Conservation (phyloP, 2,888 invertebrate genomes). For the Hypercompe scribonia region DNA sequence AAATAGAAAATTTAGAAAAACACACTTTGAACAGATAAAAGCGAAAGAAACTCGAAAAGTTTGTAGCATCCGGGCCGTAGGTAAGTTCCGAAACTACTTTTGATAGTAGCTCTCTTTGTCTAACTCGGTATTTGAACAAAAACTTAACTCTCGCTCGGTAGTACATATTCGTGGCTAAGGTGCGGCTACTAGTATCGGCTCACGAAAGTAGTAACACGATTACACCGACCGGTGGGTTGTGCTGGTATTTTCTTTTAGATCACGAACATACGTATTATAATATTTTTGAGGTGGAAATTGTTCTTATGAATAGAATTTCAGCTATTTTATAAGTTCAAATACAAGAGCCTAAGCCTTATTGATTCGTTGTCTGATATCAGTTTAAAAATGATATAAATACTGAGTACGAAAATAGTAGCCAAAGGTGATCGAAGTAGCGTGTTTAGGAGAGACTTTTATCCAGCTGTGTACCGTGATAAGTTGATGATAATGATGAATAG, state of each 20-base stretch:
- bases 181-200: slow-evolving; percentile 17
- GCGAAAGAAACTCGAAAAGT: slow-evolving; percentile 83
- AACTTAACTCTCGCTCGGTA: slow-evolving; percentile 72
- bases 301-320: background rate
- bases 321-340: too few species aligned
- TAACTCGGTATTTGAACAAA: slow-evolving; percentile 79
- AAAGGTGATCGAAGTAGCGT: too few species aligned
- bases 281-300: background rate
- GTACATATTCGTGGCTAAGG: slow-evolving; percentile 29
- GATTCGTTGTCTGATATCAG: background rate
- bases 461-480: too few species aligned
- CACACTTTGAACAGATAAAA: slow-evolving; percentile 81
- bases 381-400: too few species aligned
- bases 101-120: slow-evolving; percentile 81
- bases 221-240: background rate
- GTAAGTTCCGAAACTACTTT: slow-evolving; percentile 76
- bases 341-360: background rate
- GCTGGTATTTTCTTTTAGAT: background rate
- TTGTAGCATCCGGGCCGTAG: slow-evolving; percentile 77
- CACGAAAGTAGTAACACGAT: background rate
- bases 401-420: too few species aligned
- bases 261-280: background rate
- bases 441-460: too few species aligned
- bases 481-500: too few species aligned
- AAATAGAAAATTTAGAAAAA: slow-evolving; percentile 81